Percentiles rank a stretch among this genome's conserved stretches.
phyloP scores from a whole-genome alignment of 1,140 invertebrate species.

The Bombus superbus region DNA sequence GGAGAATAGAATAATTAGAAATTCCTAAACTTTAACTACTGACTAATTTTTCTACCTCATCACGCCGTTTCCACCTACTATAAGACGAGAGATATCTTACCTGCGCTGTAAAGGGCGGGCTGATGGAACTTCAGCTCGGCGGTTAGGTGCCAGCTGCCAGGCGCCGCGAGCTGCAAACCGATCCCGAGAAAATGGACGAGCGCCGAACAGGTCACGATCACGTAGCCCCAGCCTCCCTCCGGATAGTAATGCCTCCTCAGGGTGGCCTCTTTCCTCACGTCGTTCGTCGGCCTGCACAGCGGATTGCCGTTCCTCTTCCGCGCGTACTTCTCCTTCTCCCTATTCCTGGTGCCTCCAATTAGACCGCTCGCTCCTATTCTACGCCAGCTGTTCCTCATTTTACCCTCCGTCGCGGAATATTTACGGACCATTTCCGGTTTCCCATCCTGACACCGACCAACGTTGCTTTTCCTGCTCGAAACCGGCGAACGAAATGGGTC shows the following conservation, averaged over 20 bases:
- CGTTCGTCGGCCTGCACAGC: slow-evolving; percentile 48
- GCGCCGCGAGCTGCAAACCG: slow-evolving; percentile 80
- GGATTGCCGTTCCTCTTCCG: slow-evolving; percentile 16
- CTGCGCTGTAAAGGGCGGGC: slow-evolving; percentile 71
- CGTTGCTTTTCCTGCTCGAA: slow-evolving; percentile 15
- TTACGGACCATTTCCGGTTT: slow-evolving; percentile 34
- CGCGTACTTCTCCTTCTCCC: not conserved
- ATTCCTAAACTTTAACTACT: no score
- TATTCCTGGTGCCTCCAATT: slow-evolving; percentile 42
- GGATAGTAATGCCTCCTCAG: slow-evolving; percentile 85
- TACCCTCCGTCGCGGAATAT: slow-evolving; percentile 20
- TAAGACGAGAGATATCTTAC: slow-evolving; percentile 44
- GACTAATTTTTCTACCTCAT: not conserved
- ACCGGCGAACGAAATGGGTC: slow-evolving; percentile 69
- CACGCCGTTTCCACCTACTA: not conserved
- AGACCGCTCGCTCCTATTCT: slow-evolving; percentile 36
- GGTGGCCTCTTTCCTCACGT: slow-evolving; percentile 77
- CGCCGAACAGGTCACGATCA: slow-evolving; percentile 83
- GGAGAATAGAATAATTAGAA: no score
- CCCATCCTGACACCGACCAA: slow-evolving; percentile 20
- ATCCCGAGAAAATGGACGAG: slow-evolving; percentile 82
- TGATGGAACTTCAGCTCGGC: slow-evolving; percentile 72
- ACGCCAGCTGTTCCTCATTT: slow-evolving; percentile 57
- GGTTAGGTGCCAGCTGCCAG: slow-evolving; percentile 68
- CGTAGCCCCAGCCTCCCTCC: slow-evolving; percentile 87